Conservation (phyloP, 1,140 invertebrate genomes). For the Leguminivora glycinivorella region DNA sequence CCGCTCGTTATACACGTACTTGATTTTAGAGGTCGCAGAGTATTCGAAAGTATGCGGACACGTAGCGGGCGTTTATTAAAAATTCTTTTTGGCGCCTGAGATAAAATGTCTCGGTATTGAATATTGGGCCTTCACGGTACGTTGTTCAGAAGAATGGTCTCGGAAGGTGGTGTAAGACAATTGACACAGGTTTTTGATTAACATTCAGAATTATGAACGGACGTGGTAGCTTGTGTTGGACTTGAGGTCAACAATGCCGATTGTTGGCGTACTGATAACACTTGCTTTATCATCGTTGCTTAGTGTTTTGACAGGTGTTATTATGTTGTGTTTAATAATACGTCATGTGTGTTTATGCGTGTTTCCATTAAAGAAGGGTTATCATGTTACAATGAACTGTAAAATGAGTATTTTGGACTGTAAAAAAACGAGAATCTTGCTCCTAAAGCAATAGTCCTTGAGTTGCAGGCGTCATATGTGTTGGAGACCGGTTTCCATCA, state of each 20-base stretch:
- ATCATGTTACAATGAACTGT: too few species aligned
- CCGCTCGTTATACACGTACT: conserved; percentile 52
- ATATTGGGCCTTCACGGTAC: conserved; percentile 46
- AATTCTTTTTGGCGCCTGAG: conserved; percentile 43
- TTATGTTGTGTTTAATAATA: conserved; percentile 2
- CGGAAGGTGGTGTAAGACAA: conserved; percentile 42
- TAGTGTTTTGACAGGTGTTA: conserved; percentile 36
- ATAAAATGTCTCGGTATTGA: conserved; percentile 34
- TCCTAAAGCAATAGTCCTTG: too few species aligned
- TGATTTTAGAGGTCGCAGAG: conserved; percentile 66
- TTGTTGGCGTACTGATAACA: conserved; percentile 46
- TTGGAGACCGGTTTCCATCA: too few species aligned
- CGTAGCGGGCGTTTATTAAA: conserved; percentile 47
- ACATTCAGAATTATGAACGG: conserved; percentile 51
- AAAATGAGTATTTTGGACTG: too few species aligned
- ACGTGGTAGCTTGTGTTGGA: conserved; percentile 33
- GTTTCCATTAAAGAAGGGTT: too few species aligned
- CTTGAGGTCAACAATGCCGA: conserved; percentile 39
- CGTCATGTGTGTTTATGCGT: too few species aligned
- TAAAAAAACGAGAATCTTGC: too few species aligned
- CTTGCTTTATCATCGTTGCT: conserved; percentile 33
- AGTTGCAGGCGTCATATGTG: too few species aligned
- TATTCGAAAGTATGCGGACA: conserved; percentile 64
- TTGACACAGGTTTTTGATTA: conserved; percentile 47
- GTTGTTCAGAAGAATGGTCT: conserved; percentile 42